Conservation (phyloP, 2,888 invertebrate genomes). For the Cryptocephalus moraei region DNA sequence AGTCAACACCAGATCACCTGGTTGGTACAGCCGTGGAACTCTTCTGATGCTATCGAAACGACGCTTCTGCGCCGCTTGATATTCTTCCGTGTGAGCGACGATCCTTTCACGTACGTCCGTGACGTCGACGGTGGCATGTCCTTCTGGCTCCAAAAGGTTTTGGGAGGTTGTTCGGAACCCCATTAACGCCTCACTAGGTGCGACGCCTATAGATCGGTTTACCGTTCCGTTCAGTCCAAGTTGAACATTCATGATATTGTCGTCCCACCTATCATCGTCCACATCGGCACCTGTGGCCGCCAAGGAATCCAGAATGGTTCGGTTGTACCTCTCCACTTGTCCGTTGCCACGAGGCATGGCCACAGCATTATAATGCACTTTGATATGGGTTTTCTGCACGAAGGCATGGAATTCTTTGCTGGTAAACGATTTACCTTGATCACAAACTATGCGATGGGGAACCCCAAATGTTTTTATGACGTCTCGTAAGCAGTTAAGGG, state of each 20-base stretch:
- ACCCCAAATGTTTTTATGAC: too few relatives aligned
- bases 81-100: background rate
- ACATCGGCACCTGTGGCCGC: too few relatives aligned
- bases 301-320: too few relatives aligned
- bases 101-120: conserved; percentile 4
- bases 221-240: conserved; percentile 8
- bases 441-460: too few relatives aligned
- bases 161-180: conserved; percentile 2
- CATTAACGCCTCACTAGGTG: conserved; percentile 9
- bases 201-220: conserved; percentile 5
- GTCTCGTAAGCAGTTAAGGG: too few relatives aligned
- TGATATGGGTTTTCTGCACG: too few relatives aligned
- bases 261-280: too few relatives aligned
- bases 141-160: background rate
- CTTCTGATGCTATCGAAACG: conserved; percentile 6
- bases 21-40: conserved; percentile 1
- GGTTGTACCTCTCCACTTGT: too few relatives aligned
- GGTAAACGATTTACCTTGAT: too few relatives aligned
- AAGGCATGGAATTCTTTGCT: too few relatives aligned
- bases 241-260: conserved; percentile 4
- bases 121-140: conserved; percentile 3
- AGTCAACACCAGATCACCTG: conserved; percentile 8
- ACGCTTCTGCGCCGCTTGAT: conserved; percentile 7
- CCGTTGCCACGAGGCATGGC: too few relatives aligned
- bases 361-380: too few relatives aligned